Conservation (phyloP, 1,140 invertebrate genomes). For the Coenobita brevimanus region DNA sequence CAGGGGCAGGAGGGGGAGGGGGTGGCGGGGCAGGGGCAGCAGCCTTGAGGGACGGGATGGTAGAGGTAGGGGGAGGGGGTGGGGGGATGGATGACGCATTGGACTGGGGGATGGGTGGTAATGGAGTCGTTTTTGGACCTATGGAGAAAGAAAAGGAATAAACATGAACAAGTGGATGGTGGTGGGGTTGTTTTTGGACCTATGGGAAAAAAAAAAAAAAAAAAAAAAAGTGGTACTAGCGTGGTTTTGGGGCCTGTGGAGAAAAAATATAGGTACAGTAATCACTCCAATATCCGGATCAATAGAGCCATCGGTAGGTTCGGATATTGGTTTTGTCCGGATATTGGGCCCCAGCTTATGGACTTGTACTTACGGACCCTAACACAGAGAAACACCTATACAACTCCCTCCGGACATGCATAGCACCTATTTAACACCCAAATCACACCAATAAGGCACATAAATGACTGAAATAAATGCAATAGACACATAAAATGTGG, state of each 20-base stretch:
- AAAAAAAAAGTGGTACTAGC: background rate
- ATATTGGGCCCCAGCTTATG: too few relatives aligned
- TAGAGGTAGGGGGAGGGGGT: conserved; percentile 49
- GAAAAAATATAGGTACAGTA: background rate
- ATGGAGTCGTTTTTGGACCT: conserved; percentile 24
- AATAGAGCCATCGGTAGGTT: too few relatives aligned
- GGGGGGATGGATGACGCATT: background rate
- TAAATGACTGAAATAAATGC: too few relatives aligned
- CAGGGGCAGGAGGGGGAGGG: conserved; percentile 70
- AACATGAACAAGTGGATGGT: background rate
- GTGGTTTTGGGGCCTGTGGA: background rate
- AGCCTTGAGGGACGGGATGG: conserved; percentile 28
- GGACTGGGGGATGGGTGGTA: background rate
- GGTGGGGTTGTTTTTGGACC: background rate
- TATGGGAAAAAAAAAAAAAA: background rate
- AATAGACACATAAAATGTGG: too few relatives aligned
- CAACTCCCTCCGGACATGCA: too few relatives aligned
- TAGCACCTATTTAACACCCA: too few relatives aligned
- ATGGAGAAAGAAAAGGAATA: background rate
- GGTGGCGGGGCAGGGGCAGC: conserved; percentile 38
- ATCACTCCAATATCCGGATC: too few relatives aligned
- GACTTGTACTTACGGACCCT: too few relatives aligned
- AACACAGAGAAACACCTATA: too few relatives aligned
- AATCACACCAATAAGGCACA: too few relatives aligned
- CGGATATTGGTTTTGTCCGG: too few relatives aligned